phyloP scores from a whole-genome alignment of 2,113 vertebrate species.

The Dicrurus megarhynchus region DNA sequence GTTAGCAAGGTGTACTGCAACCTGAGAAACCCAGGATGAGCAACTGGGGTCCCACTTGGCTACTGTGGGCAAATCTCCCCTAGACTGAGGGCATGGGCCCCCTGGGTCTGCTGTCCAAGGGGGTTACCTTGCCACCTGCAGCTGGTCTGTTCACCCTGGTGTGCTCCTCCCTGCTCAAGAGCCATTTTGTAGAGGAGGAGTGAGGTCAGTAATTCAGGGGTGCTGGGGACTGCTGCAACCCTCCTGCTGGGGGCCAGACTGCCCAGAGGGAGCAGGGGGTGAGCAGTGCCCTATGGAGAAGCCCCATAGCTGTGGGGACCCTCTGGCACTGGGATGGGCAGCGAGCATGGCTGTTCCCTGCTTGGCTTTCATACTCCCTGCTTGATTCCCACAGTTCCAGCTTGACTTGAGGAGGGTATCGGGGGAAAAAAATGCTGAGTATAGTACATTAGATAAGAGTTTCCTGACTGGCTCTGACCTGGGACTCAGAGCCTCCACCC shows the following conservation, averaged over 20 bases:
- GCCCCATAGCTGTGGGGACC: fast-evolving
- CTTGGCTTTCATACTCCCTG: not conserved
- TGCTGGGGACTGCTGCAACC: not conserved
- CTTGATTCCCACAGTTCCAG: not conserved
- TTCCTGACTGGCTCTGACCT: not conserved
- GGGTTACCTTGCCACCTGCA: not conserved
- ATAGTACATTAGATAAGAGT: not conserved
- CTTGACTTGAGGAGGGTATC: not conserved
- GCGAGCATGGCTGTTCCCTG: fast-evolving
- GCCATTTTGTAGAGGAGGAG: not conserved
- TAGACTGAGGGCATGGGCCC: not conserved
- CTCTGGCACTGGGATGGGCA: fast-evolving
- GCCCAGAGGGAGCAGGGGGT: not conserved
- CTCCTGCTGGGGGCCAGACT: not conserved
- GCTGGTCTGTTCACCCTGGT: fast-evolving
- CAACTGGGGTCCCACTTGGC: not conserved
- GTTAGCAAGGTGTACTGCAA: not conserved
- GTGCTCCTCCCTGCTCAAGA: not conserved
- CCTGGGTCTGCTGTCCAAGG: not conserved
- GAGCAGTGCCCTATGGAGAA: fast-evolving
- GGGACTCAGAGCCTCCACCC: not conserved
- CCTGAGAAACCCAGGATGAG: not conserved
- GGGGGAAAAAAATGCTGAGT: not conserved
- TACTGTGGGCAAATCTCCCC: not conserved
- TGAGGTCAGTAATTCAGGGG: not conserved